These are phyloP conservation scores for Phocoena phocoena DNA, from an alignment of 2,113 vertebrate genomes.

Conservation along the genomic window DNA sequence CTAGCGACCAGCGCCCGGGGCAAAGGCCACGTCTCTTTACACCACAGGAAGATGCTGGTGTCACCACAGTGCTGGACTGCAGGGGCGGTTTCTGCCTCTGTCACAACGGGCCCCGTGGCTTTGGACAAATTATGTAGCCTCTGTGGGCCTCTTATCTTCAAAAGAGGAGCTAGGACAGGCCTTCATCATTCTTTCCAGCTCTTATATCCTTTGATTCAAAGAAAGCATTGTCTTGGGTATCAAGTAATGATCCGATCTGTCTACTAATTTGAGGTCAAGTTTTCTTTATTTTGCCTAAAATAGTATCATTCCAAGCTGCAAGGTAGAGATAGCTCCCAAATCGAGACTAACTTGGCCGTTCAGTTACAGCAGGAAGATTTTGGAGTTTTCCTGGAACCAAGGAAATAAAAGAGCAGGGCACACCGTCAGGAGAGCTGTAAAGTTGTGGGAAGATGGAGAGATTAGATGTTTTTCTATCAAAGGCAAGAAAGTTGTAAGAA, in stretches of 20 bases:
- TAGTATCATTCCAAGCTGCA: background rate
- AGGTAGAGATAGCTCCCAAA: background rate
- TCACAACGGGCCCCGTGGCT: background rate
- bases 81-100: background rate
- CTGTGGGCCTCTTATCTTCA: background rate
- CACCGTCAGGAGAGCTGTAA: background rate
- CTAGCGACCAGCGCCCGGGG: background rate
- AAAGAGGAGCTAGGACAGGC: background rate
- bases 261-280: background rate
- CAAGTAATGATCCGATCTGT: background rate
- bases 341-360: background rate
- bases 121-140: background rate
- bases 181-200: background rate
- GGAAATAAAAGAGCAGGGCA: background rate
- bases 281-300: conserved; percentile 18
- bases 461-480: conserved; percentile 45
- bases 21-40: background rate
- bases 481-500: conserved; percentile 39
- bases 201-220: conserved; percentile 34
- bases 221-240: background rate
- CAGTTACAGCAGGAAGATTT: background rate
- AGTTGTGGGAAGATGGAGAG: conserved; percentile 45
- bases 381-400: conserved; percentile 18
- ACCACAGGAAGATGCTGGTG: background rate
- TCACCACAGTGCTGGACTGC: background rate